Base-by-base conservation (phyloP, 2,888 invertebrate species). In the Agelastica alni region DNA sequence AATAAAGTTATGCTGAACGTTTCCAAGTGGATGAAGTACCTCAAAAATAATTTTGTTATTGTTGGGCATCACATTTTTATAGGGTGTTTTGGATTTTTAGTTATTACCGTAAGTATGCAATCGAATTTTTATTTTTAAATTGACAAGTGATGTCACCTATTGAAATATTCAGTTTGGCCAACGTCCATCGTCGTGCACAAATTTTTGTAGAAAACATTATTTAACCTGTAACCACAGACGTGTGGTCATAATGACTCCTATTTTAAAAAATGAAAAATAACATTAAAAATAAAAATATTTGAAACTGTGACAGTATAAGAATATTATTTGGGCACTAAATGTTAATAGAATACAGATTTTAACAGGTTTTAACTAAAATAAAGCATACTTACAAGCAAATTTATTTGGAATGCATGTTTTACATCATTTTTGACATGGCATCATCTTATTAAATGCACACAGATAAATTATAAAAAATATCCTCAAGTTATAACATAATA, bases 11-110 rank as follows among this genome's bases (percentile, higher is more conserved):
- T 57, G 9, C 41, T 39, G 13, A 46, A 45, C 18, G 22, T 49
- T n/a, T 41, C 43, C 22, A 56, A 45, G 17, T 44, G 49, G 22
- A 18, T 60, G 14, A 60, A 56, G 10, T 80, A 78, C 55, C 63
- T 79, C 16, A 73, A 78, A 9, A 80, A 83, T 55, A 87, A 88
- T 70, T 87, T 87, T 0, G 82, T 88, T 6, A 89, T 89, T 66
- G 82, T 89, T 64, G 81, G 85, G 67, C 89, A 89, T 74, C 89
- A 89, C 66, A 78, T 88, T 9, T 87, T 89, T 68, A 86, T 89
- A 39, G 89, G 88, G 0, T 85, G 86, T 0, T 86, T 88, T 69
- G 89, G 88, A 1, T 85, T 89, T 68, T 78, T 86, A 14, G 85
- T 88, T 51, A 87, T 89, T 46, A 85, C 87, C 73, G 89, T 89